phyloP scores from a whole-genome alignment of 2,888 invertebrate species.

The Alloscopus bannaensis region DNA sequence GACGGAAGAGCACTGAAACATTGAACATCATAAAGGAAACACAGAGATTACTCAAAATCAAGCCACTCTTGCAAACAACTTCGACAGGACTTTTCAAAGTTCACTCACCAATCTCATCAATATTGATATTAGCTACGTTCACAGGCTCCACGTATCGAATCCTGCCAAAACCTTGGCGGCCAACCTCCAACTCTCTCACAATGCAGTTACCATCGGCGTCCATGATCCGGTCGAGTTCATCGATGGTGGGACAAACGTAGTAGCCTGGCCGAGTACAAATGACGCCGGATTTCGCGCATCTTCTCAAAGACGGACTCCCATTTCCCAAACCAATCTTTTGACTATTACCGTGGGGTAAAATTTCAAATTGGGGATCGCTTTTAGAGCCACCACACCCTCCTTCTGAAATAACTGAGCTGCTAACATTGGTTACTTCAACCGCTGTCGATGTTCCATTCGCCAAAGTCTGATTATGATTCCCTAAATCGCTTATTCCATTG shows the following conservation, averaged over 20 bases:
- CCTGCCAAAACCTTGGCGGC: slow-evolving; percentile 92
- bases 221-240: slow-evolving; percentile 85
- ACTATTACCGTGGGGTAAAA: neutral
- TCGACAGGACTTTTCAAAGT: neutral
- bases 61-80: neutral
- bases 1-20: slow-evolving; percentile 88
- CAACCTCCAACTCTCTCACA: slow-evolving; percentile 91
- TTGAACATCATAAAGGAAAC: slow-evolving; percentile 27
- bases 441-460: neutral
- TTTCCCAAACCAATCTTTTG: neutral
- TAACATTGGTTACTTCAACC: neutral
- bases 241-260: slow-evolving; percentile 91
- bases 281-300: slow-evolving; percentile 78
- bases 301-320: neutral
- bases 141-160: slow-evolving; percentile 89
- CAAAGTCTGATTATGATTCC: no score
- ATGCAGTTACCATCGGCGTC: slow-evolving; percentile 86
- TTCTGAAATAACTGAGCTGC: neutral
- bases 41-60: neutral
- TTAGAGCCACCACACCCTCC: no score
- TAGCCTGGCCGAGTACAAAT: slow-evolving; percentile 88
- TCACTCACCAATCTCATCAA: slow-evolving; percentile 87
- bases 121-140: slow-evolving; percentile 88
- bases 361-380: slow-evolving; percentile 30
- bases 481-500: neutral